Evolutionary conservation across 2,888 invertebrate species (phyloP), one percentile per base, ranked within the genome.

Genomic region (Apamea crenata): DNA sequence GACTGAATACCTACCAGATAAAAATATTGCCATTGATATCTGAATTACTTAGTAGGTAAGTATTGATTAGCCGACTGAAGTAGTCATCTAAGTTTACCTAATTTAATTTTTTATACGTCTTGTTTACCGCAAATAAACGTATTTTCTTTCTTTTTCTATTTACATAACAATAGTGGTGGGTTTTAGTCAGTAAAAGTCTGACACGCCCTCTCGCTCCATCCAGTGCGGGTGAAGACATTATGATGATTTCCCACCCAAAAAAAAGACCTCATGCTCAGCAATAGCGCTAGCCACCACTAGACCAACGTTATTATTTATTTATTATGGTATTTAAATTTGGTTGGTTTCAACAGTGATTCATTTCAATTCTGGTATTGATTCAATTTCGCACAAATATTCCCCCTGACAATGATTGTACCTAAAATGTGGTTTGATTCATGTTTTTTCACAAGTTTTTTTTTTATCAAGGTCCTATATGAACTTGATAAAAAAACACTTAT

Each of bases 1-100:
- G 21, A 21, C 36, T 40, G 14, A 40, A 56, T 32, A 77, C 6
- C 6, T 36, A 77, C 2, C 1, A n/a, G 44, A 80, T 78, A 78
- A 77, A 56, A 25, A 44, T n/a, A 44, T 5, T 32, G n/a, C 8
- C 1, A 61, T 50, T 78, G 67, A 40, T 79, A n/a, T 36, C 32
- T 61, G 61, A 61, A 36, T 61, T 10, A n/a, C n/a, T 25, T 10
- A 10, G 56, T 65, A 32, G 2, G 21, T 21, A 25, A 5, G 3
- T 74, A 44, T 40, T 40, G 12, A 47, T n/a, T 14, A 18, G 1
- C 12, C 8, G 36, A 59, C 21, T 53, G n/a, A 74, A 36, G 10
- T 21, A 47, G 6, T 79, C 66, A 67, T 21, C 16, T 61, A 29
- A 53, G 53, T 53, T 25, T 10, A 25, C 25, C 7, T 3, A 21